Base-by-base conservation (phyloP, 2,113 vertebrate species). In the Podocnemis expansa region DNA sequence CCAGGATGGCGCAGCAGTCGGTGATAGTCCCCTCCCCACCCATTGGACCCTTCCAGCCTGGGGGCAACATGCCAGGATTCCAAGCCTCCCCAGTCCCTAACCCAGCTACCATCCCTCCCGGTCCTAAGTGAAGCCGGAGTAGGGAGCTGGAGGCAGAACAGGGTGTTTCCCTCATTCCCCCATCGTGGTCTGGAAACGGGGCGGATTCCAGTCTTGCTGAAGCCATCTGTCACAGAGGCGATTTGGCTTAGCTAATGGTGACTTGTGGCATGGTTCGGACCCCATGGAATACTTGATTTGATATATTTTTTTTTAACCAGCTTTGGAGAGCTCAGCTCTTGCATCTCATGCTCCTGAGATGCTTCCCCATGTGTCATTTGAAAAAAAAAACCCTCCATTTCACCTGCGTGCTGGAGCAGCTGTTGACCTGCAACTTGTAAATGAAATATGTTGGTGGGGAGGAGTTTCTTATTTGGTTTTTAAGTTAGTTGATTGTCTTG, bases 271-370 rank as follows among this genome's bases (percentile, higher is more conserved):
- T 93, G 87, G 92, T 96, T 96, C 96, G 93, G 96, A 93, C 96
- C 96, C 96, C 94, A 96, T 97, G 95, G 95, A 91, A 97, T 97
- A 97, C 97, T 97, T 97, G 96, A 97, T 95, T 79, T 88, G 51
- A 94, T 96, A 93, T 25, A 85, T 89, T 55, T 83, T 85, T 87
- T 91, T 83, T 52, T 52, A 88, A 78, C 56, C 27, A 94, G 97
- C 95, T 97, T 96, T 93, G 95, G 96, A 91, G 93, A 89, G 91
- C 94, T 96, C 93, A 24, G 87, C 90, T 93, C 92, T 89, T 95
- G 76, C 90, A 88, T 97, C 94, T 91, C 78, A 79, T 29, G 91
- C 94, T 94, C 91, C 96, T 87, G 83, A 96, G 92, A 87, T 95
- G 45, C 91, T 83, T 90, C 80, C 91, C 67, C 86, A 82, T 85